A percentile compares a stretch with the other conserved stretches of the same genome.
phyloP scores from a whole-genome alignment of 2,797 vertebrate species.

The Spheniscus humboldti region DNA sequence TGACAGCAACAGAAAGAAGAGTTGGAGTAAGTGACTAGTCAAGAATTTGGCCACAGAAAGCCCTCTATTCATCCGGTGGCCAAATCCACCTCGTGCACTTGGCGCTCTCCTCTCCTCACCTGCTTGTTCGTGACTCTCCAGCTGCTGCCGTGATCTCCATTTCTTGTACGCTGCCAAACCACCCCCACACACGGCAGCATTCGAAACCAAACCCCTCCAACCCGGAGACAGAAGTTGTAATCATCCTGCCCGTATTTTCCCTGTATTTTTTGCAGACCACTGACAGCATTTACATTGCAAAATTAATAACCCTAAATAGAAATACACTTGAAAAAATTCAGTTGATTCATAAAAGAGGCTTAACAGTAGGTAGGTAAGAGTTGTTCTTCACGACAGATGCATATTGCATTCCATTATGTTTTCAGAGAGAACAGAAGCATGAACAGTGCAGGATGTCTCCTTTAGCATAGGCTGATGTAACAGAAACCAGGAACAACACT shows the following conservation, averaged over 20 bases:
- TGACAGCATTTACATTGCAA: neutral
- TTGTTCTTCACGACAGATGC: neutral
- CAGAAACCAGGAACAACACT: neutral
- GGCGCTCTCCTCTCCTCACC: neutral
- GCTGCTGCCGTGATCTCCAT: neutral
- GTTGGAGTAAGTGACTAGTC: neutral
- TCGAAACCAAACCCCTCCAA: neutral
- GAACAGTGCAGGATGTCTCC: neutral
- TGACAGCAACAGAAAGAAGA: neutral
- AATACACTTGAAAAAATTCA: neutral
- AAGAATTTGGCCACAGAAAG: neutral
- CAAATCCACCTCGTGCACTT: neutral
- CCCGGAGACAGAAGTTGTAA: neutral
- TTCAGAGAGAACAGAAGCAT: neutral
- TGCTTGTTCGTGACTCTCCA: neutral
- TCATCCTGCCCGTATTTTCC: neutral
- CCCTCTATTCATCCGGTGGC: neutral
- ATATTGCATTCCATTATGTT: neutral
- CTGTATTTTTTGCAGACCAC: neutral
- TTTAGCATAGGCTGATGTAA: neutral
- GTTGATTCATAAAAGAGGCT: neutral
- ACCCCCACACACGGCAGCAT: rapidly evolving
- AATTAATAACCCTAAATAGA: neutral
- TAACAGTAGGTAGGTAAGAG: neutral
- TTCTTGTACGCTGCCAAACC: neutral